phyloP scores from a whole-genome alignment of 2,113 vertebrate genomes.

The Cathartes aura region DNA sequence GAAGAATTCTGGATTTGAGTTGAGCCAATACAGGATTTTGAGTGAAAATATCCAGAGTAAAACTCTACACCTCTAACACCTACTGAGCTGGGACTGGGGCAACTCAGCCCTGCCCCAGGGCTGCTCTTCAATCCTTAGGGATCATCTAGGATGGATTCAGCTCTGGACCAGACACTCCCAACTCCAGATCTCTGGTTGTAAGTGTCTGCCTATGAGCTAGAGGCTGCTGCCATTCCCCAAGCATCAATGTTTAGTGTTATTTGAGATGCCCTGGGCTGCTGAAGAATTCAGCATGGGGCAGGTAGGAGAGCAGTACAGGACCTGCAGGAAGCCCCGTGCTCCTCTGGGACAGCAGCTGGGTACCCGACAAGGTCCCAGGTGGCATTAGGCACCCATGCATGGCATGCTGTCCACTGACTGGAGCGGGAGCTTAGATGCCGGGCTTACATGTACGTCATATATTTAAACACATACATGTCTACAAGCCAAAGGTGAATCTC shows the following conservation, averaged over 20 bases:
- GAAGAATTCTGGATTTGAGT: background rate
- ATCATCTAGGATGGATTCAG: background rate
- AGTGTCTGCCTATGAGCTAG: background rate
- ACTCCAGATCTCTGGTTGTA: background rate
- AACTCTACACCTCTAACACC: background rate
- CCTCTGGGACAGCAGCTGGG: background rate
- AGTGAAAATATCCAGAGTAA: background rate
- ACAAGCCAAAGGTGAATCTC: background rate
- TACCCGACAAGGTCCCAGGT: fast-evolving
- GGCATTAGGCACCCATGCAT: background rate
- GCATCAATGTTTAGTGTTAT: background rate
- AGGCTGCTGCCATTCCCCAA: background rate
- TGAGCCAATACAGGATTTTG: background rate
- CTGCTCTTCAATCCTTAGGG: background rate
- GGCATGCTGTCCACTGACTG: background rate
- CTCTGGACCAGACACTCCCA: background rate
- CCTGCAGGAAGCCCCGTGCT: background rate
- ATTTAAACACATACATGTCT: background rate
- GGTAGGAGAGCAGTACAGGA: background rate
- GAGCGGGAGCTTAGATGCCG: background rate
- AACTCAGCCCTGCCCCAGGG: background rate
- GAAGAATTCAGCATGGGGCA: background rate
- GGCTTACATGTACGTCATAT: background rate
- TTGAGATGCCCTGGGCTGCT: background rate
- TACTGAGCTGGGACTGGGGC: background rate